Evolutionary conservation across 2,888 invertebrate species (phyloP), one percentile per base, ranked within the genome.

Genomic region (Autographa gamma): DNA sequence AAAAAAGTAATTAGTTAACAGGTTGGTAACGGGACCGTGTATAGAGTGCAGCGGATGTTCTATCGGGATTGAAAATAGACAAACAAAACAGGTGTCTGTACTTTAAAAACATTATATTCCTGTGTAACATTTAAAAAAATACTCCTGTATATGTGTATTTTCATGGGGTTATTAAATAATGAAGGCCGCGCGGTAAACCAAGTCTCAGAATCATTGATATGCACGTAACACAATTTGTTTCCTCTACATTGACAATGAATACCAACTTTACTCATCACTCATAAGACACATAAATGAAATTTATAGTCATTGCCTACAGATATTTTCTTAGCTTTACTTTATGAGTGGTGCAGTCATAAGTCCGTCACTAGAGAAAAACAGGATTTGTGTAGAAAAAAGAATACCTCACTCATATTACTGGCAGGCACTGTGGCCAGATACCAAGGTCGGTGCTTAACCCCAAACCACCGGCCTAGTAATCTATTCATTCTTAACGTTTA

Each of bases 361-460:
- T 75, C 70, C 73, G 74, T 79, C 80, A 77, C 66, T 63, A 61
- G 58, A 68, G 64, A 41, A 63, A 73, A 78, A 84, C 78, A 77
- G 77, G 80, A 81, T 76, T 73, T 41, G 63, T 70, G 63, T 60
- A n/a, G 34, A 76, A 72, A 78, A 69, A 74, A 74, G 76, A 75
- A 64, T 64, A 69, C 71, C 66, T 52, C 64, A 65, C 67, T 73
- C 64, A 68, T 79, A 74, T 71, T 76, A 72, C 70, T 65, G 32
- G 71, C 63, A 60, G 69, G 63, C 25, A 25, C 25, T 32, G 43
- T n/a, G 54, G 74, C 67, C 48, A 63, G 70, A 59, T 73, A 32
- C 56, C 86, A 88, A 89, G 88, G 89, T 69, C 88, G 88, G 83
- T 80, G 82, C 54, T 85, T 83, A 65, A 83, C 86, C 89, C 80